A percentile compares a stretch with the other conserved stretches of the same genome.
phyloP scores from a whole-genome alignment of 2,888 invertebrate species.

The Epistrophe grossulariae region DNA sequence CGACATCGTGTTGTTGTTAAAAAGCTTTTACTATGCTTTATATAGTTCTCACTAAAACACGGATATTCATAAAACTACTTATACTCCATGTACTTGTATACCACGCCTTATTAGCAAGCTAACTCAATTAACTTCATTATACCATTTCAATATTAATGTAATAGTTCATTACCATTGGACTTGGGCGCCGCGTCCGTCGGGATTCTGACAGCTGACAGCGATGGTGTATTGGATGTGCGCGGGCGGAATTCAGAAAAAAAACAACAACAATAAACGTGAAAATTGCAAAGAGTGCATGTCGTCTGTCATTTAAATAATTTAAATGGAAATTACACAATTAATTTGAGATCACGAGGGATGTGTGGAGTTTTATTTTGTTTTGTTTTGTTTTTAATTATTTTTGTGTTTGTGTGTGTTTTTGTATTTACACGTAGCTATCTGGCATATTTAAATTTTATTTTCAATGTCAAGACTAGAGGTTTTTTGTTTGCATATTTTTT shows the following conservation, averaged over 20 bases:
- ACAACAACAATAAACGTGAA: slow-evolving; percentile 43
- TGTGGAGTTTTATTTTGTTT: slow-evolving; percentile 47
- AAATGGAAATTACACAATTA: slow-evolving; percentile 73
- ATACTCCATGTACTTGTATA: neutral
- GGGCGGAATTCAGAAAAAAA: slow-evolving; percentile 31
- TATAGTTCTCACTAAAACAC: neutral
- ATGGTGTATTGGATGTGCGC: slow-evolving; percentile 17
- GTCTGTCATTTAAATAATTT: slow-evolving; percentile 73
- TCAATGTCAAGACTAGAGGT: slow-evolving; percentile 71
- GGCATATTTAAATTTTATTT: slow-evolving; percentile 44
- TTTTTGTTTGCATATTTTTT: slow-evolving; percentile 10
- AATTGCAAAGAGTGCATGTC: slow-evolving; percentile 69
- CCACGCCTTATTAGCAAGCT: neutral
- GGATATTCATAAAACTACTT: neutral
- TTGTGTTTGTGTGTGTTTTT: slow-evolving; percentile 19
- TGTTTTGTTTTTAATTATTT: slow-evolving; percentile 5
- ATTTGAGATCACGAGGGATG: slow-evolving; percentile 68
- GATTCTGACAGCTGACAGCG: slow-evolving; percentile 19
- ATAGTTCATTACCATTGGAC: slow-evolving; percentile 26
- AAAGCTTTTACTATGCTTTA: too few species aligned
- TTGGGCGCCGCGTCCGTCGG: slow-evolving; percentile 25
- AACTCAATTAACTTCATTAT: slow-evolving; percentile 23
- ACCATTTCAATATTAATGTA: slow-evolving; percentile 19
- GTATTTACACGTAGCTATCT: slow-evolving; percentile 25
- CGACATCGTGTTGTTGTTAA: too few species aligned